Base-by-base conservation (phyloP, 2,888 invertebrate genomes). In the Macrosoma leucophasiata region DNA sequence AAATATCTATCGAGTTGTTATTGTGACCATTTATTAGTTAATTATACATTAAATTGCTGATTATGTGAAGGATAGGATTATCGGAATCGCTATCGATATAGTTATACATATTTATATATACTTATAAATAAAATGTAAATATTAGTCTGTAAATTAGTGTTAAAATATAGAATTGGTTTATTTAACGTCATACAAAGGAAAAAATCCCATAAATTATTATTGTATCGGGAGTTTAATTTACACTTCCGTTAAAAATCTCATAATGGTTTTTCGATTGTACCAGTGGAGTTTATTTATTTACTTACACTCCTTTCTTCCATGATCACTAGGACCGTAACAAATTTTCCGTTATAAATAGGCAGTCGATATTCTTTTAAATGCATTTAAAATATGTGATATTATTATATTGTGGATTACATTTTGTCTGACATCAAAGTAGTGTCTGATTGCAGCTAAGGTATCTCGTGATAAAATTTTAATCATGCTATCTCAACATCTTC, bases 311-410 rank as follows among this genome's bases (percentile, higher is more conserved):
- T 60, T 50, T 51, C 53, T 60, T 67, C 65, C 64, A 62, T 64
- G 63, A 66, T 64, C 55, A 54, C 55, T 52, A 57, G 57, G 58
- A 48, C 59, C 56, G 49, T 58, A 38, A 31, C 30, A 28, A 38
- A 31, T 41, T 48, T 39, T 46, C 41, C 49, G 48, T 50, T 43
- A 46, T 50, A 53, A 55, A 57, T 68, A 73, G n/a, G 70, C 65
- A 60, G 63, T 72, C 67, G 61, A 66, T 60, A 64, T 71, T 77
- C 62, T 60, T 70, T 70, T 67, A 58, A 69, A 75, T 84, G 82
- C 82, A 82, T 84, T 84, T 84, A 84, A 82, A 74, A 72, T 81
- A 79, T 84, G 82, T 84, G 82, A 84, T 84, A 84, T 79, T 82
- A 79, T 81, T 70, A 69, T 79, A 78, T 75, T 75, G 70, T 72